phyloP scores from a whole-genome alignment of 2,113 vertebrate genomes.

The Labrus mixtus region DNA sequence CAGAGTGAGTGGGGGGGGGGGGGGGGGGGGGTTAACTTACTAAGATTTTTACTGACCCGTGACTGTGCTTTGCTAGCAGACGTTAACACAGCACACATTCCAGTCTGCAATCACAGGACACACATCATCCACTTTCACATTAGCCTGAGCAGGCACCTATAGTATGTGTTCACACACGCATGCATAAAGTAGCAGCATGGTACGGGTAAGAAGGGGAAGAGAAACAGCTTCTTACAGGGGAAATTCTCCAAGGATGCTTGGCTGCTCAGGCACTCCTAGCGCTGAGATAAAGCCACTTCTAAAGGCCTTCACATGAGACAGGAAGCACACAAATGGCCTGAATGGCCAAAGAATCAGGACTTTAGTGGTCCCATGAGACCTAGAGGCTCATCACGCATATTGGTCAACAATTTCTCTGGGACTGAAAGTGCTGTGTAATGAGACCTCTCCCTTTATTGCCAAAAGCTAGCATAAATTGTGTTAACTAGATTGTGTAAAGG shows the following conservation, averaged over 20 bases:
- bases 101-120: conserved; percentile 57
- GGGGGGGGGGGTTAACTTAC: conserved; percentile 7
- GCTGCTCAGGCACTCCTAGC: conserved; percentile 40
- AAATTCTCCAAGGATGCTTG: conserved; percentile 26
- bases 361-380: conserved; percentile 54
- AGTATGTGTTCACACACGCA: background rate
- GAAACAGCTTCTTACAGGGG: conserved; percentile 2
- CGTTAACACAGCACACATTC: conserved; percentile 56
- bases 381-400: conserved; percentile 32
- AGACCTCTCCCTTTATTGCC: background rate
- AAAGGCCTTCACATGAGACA: conserved; percentile 51
- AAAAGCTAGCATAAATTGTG: background rate
- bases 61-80: conserved; percentile 54
- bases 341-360: conserved; percentile 37
- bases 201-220: conserved; percentile 4
- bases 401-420: conserved; percentile 23
- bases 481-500: background rate
- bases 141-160: conserved; percentile 28
- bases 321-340: conserved; percentile 50
- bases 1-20: conserved; percentile 26
- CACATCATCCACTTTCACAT: conserved; percentile 44
- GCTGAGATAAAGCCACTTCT: conserved; percentile 49
- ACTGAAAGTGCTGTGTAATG: conserved; percentile 10
- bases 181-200: background rate
- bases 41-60: conserved; percentile 49